phyloP scores from a whole-genome alignment of 2,113 vertebrate genomes.

The Ibidorhyncha struthersii region DNA sequence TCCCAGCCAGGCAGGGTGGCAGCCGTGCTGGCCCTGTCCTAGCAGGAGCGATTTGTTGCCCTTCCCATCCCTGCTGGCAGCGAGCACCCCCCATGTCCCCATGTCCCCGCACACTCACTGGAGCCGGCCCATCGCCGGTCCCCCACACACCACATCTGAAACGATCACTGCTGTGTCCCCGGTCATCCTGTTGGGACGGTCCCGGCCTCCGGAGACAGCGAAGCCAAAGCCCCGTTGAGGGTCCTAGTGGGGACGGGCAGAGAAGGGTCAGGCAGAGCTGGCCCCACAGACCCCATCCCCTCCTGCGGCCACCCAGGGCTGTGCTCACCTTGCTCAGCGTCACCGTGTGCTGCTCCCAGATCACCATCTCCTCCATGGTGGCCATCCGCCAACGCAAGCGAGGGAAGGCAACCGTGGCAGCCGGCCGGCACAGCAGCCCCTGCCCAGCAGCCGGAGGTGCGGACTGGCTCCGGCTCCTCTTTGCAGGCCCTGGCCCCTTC shows the following conservation, averaged over 20 bases:
- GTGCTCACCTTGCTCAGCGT: slow-evolving; percentile 84
- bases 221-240: slow-evolving; percentile 91
- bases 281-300: neutral
- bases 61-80: neutral
- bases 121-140: slow-evolving; percentile 87
- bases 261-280: neutral
- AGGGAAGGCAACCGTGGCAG: fast-evolving
- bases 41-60: neutral
- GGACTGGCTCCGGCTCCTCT: neutral
- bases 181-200: slow-evolving; percentile 72
- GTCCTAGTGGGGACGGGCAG: slow-evolving; percentile 71
- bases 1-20: neutral
- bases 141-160: slow-evolving; percentile 87
- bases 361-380: slow-evolving; percentile 92
- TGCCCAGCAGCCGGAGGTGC: fast-evolving
- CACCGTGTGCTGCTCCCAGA: slow-evolving; percentile 96
- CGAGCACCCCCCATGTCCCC: fast-evolving
- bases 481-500: neutral
- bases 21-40: neutral
- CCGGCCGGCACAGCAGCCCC: fast-evolving
- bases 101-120: slow-evolving; percentile 76
- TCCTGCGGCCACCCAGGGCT: fast-evolving
- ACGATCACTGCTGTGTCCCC: slow-evolving; percentile 83
- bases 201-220: slow-evolving; percentile 87
- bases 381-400: slow-evolving; percentile 60